A percentile compares a stretch with the other conserved stretches of the same genome.
These are phyloP conservation scores for Megaptera novaeangliae DNA, from an alignment of 2,113 vertebrate genomes.

Conservation along the genomic window DNA sequence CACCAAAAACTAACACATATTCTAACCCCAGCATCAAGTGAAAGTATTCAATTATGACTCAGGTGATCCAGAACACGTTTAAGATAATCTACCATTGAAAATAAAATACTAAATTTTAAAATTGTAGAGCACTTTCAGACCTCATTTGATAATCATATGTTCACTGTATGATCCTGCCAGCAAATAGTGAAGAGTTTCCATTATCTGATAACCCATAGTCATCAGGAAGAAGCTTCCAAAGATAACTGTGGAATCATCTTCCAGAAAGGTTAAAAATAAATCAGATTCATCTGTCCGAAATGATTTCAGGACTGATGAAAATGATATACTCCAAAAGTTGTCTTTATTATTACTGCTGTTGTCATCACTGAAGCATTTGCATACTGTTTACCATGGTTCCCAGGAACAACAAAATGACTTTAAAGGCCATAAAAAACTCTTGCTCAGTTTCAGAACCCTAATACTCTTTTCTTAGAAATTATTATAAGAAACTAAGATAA, in stretches of 20 bases:
- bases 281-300: constrained; percentile 23
- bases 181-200: constrained; percentile 36
- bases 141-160: not conserved
- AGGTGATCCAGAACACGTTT: not conserved
- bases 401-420: not conserved
- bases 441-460: not conserved
- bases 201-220: not conserved
- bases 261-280: constrained; percentile 58
- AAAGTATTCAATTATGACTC: not conserved
- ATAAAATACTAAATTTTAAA: not conserved
- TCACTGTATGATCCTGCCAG: not conserved
- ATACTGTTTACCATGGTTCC: not conserved
- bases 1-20: not conserved
- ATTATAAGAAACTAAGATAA: not conserved
- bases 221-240: constrained; percentile 44
- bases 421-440: not conserved
- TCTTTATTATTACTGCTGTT: not conserved
- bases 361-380: not conserved
- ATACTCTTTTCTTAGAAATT: not conserved
- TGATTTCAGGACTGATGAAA: not conserved
- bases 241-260: constrained; percentile 45
- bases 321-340: not conserved
- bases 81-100: not conserved
- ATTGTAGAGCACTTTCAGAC: not conserved
- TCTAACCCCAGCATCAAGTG: not conserved